Evolutionary conservation across 2,113 vertebrate genomes (phyloP), one percentile per base, ranked within the genome.

Genomic region (Oreochromis tanganicae): DNA sequence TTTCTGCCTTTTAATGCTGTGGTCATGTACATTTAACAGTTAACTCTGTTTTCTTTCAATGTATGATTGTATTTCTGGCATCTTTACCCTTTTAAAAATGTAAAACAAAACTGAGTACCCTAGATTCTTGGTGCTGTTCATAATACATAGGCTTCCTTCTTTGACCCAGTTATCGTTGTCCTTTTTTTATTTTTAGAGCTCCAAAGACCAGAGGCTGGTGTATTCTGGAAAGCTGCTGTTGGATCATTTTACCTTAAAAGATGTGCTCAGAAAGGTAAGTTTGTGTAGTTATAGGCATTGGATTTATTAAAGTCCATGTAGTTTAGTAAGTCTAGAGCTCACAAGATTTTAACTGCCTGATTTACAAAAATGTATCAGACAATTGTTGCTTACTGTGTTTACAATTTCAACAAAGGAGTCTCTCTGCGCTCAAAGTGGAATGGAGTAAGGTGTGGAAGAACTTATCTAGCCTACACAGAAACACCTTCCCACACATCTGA

Each of bases 191-290:
- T 94, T 97, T 88, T 95, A 99, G 98, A 97, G 96, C 91, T 97
- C 97, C 87, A 98, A 98, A 97, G 98, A 99, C 96, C 98, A 99
- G 95, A 97, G 98, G 89, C 95, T 99, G 96, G 98, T 99, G 92
- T 99, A 99, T 96, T 99, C 98, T 91, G 98, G 98, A 92, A 98
- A 97, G 96, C 97, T 99, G 88, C 98, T 99, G 93, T 94, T 97
- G 87, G 98, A 99, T 95, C 97, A 98, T 88, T 96, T 98, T 86
- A 97, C 97, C 88, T 96, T 99, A 94, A 99, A 98, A 96, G 98
- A 99, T 94, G 96, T 99, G 92, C 97, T 99, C 94, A 97, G 98
- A 97, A 99, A 98, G 98, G 98, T 99, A 97, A 2, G 82, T 50
- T 61, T 12, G 32, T 55, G 14, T 41, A 1, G 8, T 21, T 38